Conservation (phyloP, 2,797 vertebrate genomes). For the Characodon lateralis region DNA sequence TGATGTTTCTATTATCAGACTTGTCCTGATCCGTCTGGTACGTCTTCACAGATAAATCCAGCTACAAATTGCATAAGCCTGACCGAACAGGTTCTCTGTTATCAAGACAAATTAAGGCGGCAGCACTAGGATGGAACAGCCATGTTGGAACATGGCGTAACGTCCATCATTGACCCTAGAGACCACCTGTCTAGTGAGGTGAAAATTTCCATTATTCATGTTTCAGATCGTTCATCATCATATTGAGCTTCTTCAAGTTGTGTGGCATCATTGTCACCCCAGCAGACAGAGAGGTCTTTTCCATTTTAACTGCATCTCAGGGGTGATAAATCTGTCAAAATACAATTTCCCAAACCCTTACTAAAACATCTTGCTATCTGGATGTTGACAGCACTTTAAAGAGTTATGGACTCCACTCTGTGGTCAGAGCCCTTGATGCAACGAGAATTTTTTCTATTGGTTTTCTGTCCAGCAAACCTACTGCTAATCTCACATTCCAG, state of each 20-base stretch:
- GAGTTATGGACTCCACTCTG: not conserved
- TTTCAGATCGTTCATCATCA: not conserved
- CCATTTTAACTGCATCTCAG: not conserved
- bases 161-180: not conserved
- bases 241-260: not conserved
- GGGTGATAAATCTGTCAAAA: not conserved
- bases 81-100: not conserved
- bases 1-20: not conserved
- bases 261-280: not conserved
- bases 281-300: not conserved
- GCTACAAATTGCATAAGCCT: not conserved
- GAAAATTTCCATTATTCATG: slow-evolving; percentile 4
- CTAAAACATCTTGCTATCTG: not conserved
- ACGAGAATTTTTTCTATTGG: not conserved
- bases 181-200: slow-evolving; percentile 3
- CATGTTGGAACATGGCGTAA: not conserved
- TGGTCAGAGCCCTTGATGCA: not conserved
- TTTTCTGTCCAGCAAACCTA: not conserved
- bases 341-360: not conserved
- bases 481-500: not conserved
- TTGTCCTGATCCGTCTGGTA: not conserved
- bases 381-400: not conserved
- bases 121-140: not conserved
- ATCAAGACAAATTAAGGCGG: not conserved
- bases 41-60: not conserved